Conservation (phyloP, 92 coral and sea anemone species). For the Zoanthus solanderi region DNA sequence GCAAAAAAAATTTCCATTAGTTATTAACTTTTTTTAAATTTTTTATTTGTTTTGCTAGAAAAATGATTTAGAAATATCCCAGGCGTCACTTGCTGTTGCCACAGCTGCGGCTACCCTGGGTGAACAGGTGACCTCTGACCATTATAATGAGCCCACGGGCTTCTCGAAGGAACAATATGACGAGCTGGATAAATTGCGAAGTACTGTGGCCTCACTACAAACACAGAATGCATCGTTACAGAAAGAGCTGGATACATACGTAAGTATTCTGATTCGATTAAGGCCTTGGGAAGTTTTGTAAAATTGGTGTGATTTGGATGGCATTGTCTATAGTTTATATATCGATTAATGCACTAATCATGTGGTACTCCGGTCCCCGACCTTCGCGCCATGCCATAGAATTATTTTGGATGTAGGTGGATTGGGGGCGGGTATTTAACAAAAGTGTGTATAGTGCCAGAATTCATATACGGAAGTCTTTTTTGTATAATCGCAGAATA, state of each 20-base stretch:
- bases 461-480: too few species aligned
- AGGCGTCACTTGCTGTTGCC: slow-evolving; percentile 96
- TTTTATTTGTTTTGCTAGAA: not conserved
- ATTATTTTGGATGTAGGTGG: too few species aligned
- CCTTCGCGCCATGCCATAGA: too few species aligned
- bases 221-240: slow-evolving; percentile 78
- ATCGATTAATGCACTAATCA: too few species aligned
- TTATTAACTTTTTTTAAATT: not conserved
- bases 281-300: too few species aligned
- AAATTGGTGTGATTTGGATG: too few species aligned
- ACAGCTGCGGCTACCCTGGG: slow-evolving; percentile 96
- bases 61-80: slow-evolving; percentile 61
- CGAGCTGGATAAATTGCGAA: slow-evolving; percentile 79
- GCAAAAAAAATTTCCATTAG: not conserved
- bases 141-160: slow-evolving; percentile 59
- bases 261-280: slow-evolving; percentile 41
- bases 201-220: slow-evolving; percentile 80
- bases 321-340: too few species aligned
- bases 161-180: slow-evolving; percentile 79
- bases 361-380: too few species aligned
- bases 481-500: too few species aligned
- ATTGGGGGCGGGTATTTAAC: too few species aligned
- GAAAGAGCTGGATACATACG: slow-evolving; percentile 73
- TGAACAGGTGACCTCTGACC: slow-evolving; percentile 64
- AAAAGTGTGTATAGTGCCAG: too few species aligned